Evolutionary conservation across 2,797 vertebrate genomes (phyloP).

Genomic region (Steatocranus sp.): DNA sequence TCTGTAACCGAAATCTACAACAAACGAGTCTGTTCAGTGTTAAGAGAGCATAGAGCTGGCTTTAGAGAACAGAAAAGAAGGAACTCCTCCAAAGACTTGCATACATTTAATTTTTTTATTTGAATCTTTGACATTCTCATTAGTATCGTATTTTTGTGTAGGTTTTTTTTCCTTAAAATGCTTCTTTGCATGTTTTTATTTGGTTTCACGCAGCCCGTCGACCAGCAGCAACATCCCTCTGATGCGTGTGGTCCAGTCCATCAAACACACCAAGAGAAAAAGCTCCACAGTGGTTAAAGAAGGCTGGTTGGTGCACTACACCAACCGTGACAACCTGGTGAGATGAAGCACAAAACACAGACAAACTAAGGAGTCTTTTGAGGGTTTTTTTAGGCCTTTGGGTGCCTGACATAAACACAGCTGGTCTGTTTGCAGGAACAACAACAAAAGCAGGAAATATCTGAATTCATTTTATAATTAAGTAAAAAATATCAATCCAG

Average conservation of each 20-base stretch:
- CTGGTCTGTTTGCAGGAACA: not conserved
- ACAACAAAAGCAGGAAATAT: not conserved
- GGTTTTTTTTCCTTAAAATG: not conserved
- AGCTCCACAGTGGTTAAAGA: constrained; percentile 77
- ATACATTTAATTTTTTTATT: not conserved
- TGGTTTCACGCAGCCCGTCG: constrained; percentile 56
- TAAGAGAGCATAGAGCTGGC: not conserved
- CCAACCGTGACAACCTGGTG: constrained; percentile 75
- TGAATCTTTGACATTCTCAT: not conserved
- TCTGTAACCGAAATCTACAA: not conserved
- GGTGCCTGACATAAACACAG: not conserved
- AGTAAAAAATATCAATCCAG: not conserved
- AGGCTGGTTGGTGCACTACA: constrained; percentile 83
- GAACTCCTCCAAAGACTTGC: not conserved
- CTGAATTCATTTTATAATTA: not conserved
- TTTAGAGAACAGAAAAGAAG: not conserved
- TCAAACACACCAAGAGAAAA: constrained; percentile 79
- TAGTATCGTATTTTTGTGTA: not conserved
- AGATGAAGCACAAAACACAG: not conserved
- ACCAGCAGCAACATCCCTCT: constrained; percentile 81
- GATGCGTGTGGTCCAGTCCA: constrained; percentile 81
- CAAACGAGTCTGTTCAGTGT: not conserved
- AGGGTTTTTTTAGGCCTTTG: not conserved
- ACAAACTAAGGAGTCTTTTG: not conserved
- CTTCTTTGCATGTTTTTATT: not conserved